Conservation (phyloP, 2,113 vertebrate species). For the Australoheros scitulus region DNA sequence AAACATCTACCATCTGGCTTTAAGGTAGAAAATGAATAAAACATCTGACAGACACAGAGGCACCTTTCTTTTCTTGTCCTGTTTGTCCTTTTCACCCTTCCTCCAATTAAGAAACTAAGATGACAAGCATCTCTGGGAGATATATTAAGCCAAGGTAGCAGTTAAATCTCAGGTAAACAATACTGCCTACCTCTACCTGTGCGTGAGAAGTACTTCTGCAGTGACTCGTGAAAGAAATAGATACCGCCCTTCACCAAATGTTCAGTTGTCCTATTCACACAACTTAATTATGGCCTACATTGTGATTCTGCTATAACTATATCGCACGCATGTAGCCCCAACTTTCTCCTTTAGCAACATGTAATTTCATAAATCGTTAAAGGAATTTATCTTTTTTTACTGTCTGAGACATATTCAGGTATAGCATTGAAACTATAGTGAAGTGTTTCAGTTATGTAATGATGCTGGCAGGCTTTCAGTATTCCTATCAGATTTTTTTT, state of each 20-base stretch:
- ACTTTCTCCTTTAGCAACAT: background rate
- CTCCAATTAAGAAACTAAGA: slow-evolving; percentile 25
- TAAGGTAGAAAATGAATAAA: slow-evolving; percentile 60
- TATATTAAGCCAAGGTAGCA: background rate
- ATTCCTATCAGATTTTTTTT: background rate
- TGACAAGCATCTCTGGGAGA: slow-evolving; percentile 1
- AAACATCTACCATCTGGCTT: slow-evolving; percentile 69
- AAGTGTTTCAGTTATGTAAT: background rate
- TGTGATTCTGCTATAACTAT: background rate
- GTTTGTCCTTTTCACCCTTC: slow-evolving; percentile 30
- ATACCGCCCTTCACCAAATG: background rate
- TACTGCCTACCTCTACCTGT: background rate
- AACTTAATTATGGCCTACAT: background rate
- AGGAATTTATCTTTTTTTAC: background rate
- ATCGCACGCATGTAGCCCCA: background rate
- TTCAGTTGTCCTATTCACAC: background rate
- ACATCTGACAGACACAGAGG: slow-evolving; percentile 66
- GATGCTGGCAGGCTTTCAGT: background rate
- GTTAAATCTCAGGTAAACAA: background rate
- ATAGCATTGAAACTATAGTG: background rate
- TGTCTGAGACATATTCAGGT: background rate
- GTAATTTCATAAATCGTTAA: background rate
- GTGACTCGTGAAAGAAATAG: background rate
- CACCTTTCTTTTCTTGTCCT: slow-evolving; percentile 40
- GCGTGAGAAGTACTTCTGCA: background rate